Evolutionary conservation across 2,797 vertebrate species (phyloP), one percentile per base, ranked within the genome.

Genomic region (Mastacembelus armatus): DNA sequence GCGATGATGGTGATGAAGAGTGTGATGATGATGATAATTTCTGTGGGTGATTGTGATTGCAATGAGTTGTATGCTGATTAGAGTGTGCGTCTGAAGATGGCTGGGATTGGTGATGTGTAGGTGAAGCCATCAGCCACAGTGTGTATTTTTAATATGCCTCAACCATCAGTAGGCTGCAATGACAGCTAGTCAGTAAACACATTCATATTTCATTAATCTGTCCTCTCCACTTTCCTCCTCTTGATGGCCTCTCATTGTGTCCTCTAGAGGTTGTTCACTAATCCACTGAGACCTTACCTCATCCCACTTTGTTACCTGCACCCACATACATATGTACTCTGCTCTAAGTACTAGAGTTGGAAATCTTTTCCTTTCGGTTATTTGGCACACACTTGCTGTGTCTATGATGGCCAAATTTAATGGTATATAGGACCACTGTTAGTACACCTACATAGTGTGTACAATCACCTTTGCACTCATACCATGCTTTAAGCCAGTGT

Each of bases 151-250:
- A 66, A 77, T 79, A 77, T 72, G 56, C 74, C 50, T 18, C 43
- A 43, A 43, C 71, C 74, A 57, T 76, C 74, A 66, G 74, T 44
- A 76, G 84, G 87, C 71, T 79, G 90, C 90, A 92, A 82, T 91
- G 93, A 92, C 78, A 81, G 58, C 90, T 80, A 89, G 90, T 92
- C 73, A 92, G 91, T 94, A 95, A 95, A 95, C 94, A 92, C 91
- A 92, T 95, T 95, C 92, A 93, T 94, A 94, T 96, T 95, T 95
- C 92, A 94, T 95, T 91, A 94, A 91, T 91, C 61, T 77, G 66
- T 88, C 80, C 83, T 92, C 92, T 91, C 90, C 57, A 51, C 58
- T 68, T 82, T 76, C 74, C 74, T 68, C 68, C 79, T 70, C 70
- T 65, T 62, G 66, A 66, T 21, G 32, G 71, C 71, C 85, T 85